Base-by-base conservation (phyloP, 2,888 invertebrate genomes). In the Meteorus cinctellus region DNA sequence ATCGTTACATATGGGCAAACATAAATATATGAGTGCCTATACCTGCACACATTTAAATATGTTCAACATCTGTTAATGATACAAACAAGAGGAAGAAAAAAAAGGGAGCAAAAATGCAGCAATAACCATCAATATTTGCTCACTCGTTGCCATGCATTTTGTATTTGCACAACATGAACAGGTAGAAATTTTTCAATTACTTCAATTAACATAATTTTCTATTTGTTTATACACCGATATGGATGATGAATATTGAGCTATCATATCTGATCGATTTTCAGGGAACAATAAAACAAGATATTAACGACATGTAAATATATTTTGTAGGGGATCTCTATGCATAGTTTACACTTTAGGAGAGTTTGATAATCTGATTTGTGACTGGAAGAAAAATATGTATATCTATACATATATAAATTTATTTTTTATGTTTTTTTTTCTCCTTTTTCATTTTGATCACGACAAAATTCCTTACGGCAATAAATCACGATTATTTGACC, bases 401-500 rank as follows among this genome's bases (percentile, higher is more conserved):
- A 19, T n/a, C 19, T n/a, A 48, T n/a, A 55, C 10, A 31, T 12
- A 29, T 29, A 31, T 29, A 62, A 62, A 62, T 62, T 16, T 29
- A 16, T 29, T 36, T 65, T 65, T 65, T 29, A 63, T 63, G 41
- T 41, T 41, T 41, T 41, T 24, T 41, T 8, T 41, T 41, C 41
- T 8, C 8, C 36, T n/a, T 41, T 62, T 72, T 70, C 62, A 76
- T 75, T 75, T 68, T 73, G 66, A 65, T 71, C 48, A 51, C 48
- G 70, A 75, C 63, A 67, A 74, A 88, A 87, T 88, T 87, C 85
- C 88, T 88, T 87, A 86, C 84, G 78, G 82, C 86, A 86, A 89
- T 89, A 89, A 89, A 89, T 89, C 89, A 88, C 86, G 89, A 88
- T 89, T 89, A 89, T 89, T 89, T 86, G 89, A 89, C 88, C 88